Base-by-base conservation (phyloP, 2,113 vertebrate genomes). In the Lutjanus erythropterus region DNA sequence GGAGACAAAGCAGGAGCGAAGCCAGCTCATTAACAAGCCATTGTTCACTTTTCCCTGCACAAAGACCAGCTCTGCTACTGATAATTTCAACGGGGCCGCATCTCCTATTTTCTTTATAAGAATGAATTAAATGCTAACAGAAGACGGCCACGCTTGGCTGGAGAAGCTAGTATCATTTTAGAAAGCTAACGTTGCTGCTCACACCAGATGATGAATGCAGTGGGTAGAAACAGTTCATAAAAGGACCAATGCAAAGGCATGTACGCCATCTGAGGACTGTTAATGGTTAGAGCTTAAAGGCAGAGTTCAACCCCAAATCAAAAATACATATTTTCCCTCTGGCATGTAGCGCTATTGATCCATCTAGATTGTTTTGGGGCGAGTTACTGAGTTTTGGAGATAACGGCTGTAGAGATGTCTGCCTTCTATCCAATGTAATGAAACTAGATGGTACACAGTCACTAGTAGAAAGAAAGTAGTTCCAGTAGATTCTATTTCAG, bases 21-120 rank as follows among this genome's bases (percentile, higher is more conserved):
- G 60, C 72, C 69, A 55, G 64, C 78, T 90, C 83, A 75, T 92
- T 93, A 91, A 41, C 42, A 12, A 78, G 55, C 71, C 78, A 80
- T 88, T 91, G 80, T 90, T 92, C 81, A 33, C 9, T 72, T 72
- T 58, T 16, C 29, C 39, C 50, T 46, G 12, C 25, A 35, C 68
- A 4, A 1, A 69, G 42, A 70, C 70, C 65, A 33, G 49, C 12
- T 18, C 12, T 31, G 60, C 25, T 47, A 56, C 87, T 66, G 87
- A 91, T 75, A 6, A 73, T 70, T 80, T 83, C 65, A 61, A 62
- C 25, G 2, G 35, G 50, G 25, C 33, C 3, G n/a, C 39, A 29
- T 39, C 64, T 70, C 27, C 37, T 58, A 21, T 56, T 61, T 64
- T 58, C 47, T 61, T 33, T 49, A 65, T 61, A 47, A 56, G 46